phyloP scores from a whole-genome alignment of 2,797 vertebrate genomes.

The Distichodus sexfasciatus region DNA sequence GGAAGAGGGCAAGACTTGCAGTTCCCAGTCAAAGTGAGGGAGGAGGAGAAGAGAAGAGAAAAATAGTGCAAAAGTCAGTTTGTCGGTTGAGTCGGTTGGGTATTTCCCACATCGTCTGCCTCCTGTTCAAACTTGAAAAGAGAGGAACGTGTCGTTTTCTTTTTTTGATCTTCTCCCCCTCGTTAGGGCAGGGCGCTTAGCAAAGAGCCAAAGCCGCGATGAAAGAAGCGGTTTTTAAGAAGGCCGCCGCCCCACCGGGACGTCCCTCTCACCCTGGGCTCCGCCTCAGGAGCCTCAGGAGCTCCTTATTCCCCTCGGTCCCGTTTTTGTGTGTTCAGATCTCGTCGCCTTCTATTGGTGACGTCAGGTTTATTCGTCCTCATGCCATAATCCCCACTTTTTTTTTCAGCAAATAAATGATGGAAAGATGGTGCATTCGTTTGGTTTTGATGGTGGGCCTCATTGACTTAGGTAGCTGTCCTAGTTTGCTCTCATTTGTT shows the following conservation, averaged over 20 bases:
- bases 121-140: slow-evolving; percentile 47
- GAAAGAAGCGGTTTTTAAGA: slow-evolving; percentile 1
- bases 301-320: background rate
- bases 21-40: slow-evolving; percentile 2
- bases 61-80: slow-evolving; percentile 28
- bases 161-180: slow-evolving; percentile 15
- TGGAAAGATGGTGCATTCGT: too few species aligned
- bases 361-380: too few species aligned
- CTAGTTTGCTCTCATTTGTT: slow-evolving; percentile 30
- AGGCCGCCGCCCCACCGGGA: background rate
- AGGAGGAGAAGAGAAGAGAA: background rate
- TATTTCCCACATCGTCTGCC: slow-evolving; percentile 47
- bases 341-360: too few species aligned
- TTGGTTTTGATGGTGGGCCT: too few species aligned
- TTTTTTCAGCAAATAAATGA: too few species aligned
- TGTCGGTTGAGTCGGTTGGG: slow-evolving; percentile 35
- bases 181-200: slow-evolving; percentile 25
- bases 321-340: background rate
- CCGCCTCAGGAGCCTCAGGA: background rate
- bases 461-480: too few species aligned
- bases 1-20: background rate
- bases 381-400: too few species aligned
- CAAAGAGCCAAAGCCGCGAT: slow-evolving; percentile 4
- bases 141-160: background rate
- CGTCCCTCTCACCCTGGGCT: background rate